phyloP scores from a whole-genome alignment of 2,888 invertebrate genomes.

The Steinernema carpocapsae region DNA sequence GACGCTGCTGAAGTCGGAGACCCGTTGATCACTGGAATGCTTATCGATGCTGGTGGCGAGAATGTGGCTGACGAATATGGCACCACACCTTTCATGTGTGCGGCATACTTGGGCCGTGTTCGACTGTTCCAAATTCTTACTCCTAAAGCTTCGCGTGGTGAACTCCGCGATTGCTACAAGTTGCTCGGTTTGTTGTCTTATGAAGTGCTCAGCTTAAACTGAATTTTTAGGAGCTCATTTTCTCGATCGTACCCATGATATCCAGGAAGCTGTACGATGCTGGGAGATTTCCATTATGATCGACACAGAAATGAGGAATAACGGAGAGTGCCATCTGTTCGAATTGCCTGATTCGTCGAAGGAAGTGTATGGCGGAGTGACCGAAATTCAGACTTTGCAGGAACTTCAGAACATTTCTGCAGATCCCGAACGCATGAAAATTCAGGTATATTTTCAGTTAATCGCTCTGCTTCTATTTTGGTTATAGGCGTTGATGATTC shows the following conservation, averaged over 20 bases:
- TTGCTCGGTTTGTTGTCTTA: conserved; percentile 45
- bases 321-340: conserved; percentile 36
- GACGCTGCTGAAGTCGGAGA: conserved; percentile 96
- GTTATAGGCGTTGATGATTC: conserved; percentile 82
- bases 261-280: conserved; percentile 76
- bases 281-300: conserved; percentile 68
- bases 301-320: conserved; percentile 34
- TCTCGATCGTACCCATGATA: conserved; percentile 44
- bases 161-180: conserved; percentile 41
- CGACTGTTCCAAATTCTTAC: conserved; percentile 27
- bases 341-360: conserved; percentile 47
- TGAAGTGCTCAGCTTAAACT: conserved; percentile 30
- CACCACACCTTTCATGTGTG: conserved; percentile 92
- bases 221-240: conserved; percentile 35
- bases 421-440: conserved; percentile 93
- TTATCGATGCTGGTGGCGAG: conserved; percentile 84
- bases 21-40: conserved; percentile 85
- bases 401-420: conserved; percentile 84
- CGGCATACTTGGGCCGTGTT: conserved; percentile 77
- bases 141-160: background rate
- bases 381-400: conserved; percentile 81
- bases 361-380: conserved; percentile 83
- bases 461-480: conserved; percentile 26
- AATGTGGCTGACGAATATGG: conserved; percentile 79
- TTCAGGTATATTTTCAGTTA: conserved; percentile 74